phyloP scores from a whole-genome alignment of 1,140 invertebrate genomes.

The Bombus huntii region DNA sequence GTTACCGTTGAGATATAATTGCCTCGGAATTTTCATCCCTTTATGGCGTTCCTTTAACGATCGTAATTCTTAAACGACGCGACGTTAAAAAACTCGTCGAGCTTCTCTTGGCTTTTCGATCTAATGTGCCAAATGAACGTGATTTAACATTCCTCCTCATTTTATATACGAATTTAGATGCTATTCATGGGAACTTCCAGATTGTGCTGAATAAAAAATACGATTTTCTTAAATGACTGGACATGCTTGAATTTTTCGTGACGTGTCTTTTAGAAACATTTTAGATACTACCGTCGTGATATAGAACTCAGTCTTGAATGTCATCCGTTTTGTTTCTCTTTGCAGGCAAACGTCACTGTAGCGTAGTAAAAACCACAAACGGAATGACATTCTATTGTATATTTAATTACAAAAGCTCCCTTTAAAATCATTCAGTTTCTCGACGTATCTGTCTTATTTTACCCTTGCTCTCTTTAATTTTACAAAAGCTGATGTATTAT shows the following conservation, averaged over 20 bases:
- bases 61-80: background rate
- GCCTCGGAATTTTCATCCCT: slow-evolving; percentile 5
- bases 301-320: too few relatives aligned
- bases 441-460: too few relatives aligned
- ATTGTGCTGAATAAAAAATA: background rate
- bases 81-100: too few relatives aligned
- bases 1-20: slow-evolving; percentile 33
- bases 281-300: background rate
- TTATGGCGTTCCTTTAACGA: background rate
- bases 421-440: background rate
- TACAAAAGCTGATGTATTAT: background rate
- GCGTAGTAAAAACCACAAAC: background rate
- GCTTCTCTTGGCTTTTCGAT: too few relatives aligned
- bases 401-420: background rate
- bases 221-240: background rate
- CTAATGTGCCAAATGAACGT: too few relatives aligned
- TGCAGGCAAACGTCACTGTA: too few relatives aligned
- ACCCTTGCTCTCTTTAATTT: too few relatives aligned
- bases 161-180: background rate
- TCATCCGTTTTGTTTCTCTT: background rate
- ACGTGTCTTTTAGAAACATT: background rate
- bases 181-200: too few relatives aligned
- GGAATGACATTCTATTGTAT: background rate
- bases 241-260: background rate
- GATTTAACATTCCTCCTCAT: too few relatives aligned